Conservation (phyloP, 2,888 invertebrate genomes). For the Halictus ligatus region DNA sequence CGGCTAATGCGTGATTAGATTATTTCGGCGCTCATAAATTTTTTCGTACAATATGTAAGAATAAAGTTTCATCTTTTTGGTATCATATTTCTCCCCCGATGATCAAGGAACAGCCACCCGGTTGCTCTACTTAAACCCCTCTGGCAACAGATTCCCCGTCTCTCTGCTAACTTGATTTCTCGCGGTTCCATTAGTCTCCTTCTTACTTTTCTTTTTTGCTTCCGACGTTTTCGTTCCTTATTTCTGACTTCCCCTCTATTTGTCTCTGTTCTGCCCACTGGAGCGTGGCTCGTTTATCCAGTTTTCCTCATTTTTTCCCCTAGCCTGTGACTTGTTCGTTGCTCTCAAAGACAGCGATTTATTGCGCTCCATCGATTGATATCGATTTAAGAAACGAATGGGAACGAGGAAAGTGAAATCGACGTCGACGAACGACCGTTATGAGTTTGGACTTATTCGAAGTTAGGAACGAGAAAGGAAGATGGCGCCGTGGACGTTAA, state of each 20-base stretch:
- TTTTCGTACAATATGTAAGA: slow-evolving; percentile 1
- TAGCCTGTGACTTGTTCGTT: slow-evolving; percentile 6
- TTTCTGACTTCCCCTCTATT: slow-evolving; percentile 34
- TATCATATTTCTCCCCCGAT: slow-evolving; percentile 17
- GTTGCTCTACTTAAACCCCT: slow-evolving; percentile 45
- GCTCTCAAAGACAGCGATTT: slow-evolving; percentile 56
- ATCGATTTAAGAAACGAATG: slow-evolving; percentile 50
- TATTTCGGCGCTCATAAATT: slow-evolving; percentile 1
- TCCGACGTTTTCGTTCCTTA: slow-evolving; percentile 43
- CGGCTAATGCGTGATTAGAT: neutral
- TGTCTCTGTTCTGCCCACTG: slow-evolving; percentile 31
- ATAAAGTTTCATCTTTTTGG: slow-evolving; percentile 18
- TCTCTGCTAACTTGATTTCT: slow-evolving; percentile 67
- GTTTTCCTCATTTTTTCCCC: slow-evolving; percentile 21
- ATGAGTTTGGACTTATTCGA: neutral
- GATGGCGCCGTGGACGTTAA: neutral
- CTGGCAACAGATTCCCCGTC: slow-evolving; percentile 62
- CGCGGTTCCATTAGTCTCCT: slow-evolving; percentile 69
- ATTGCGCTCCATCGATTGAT: slow-evolving; percentile 58
- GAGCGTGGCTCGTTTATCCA: neutral
- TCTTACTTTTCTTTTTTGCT: slow-evolving; percentile 45
- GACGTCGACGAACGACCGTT: neutral
- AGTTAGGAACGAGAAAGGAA: neutral
- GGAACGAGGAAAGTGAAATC: slow-evolving; percentile 33
- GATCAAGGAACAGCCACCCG: slow-evolving; percentile 19